Percentiles rank a stretch among this genome's conserved stretches.
phyloP scores from a whole-genome alignment of 2,797 vertebrate species.

The Buphagus erythrorhynchus region DNA sequence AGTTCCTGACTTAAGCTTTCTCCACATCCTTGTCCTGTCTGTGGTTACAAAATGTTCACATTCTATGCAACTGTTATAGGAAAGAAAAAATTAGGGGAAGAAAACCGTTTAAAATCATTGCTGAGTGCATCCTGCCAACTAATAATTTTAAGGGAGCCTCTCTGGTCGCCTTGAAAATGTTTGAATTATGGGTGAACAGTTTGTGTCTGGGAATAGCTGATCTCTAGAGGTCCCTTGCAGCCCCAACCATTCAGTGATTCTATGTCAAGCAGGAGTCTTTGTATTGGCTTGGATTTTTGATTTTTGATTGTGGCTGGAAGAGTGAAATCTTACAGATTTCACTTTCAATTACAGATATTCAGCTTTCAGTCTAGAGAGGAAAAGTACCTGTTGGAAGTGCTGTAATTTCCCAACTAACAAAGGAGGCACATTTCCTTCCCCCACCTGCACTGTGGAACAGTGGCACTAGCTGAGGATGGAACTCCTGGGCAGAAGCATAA shows the following conservation, averaged over 20 bases:
- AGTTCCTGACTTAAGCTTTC: conserved; percentile 58
- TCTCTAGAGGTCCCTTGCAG: not conserved
- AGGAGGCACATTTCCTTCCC: not conserved
- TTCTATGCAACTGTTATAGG: not conserved
- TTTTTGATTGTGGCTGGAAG: not conserved
- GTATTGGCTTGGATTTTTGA: not conserved
- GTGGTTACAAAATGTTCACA: conserved; percentile 56
- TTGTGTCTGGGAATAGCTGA: not conserved
- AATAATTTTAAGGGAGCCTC: not conserved
- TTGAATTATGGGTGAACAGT: not conserved
- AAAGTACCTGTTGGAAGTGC: not conserved
- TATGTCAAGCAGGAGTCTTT: not conserved
- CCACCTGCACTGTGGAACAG: rapidly evolving
- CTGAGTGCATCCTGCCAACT: not conserved
- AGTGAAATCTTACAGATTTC: not conserved
- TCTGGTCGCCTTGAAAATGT: not conserved
- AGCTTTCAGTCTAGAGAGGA: not conserved
- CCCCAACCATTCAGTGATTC: not conserved
- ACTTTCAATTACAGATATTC: not conserved
- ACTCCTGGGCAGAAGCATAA: not conserved
- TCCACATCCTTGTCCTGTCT: conserved; percentile 36
- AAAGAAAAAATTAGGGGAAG: not conserved
- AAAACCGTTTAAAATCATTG: not conserved
- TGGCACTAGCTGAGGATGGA: not conserved
- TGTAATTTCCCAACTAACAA: not conserved